Evolutionary conservation across 2,797 vertebrate species (phyloP).

Genomic region (Sardinella longiceps): DNA sequence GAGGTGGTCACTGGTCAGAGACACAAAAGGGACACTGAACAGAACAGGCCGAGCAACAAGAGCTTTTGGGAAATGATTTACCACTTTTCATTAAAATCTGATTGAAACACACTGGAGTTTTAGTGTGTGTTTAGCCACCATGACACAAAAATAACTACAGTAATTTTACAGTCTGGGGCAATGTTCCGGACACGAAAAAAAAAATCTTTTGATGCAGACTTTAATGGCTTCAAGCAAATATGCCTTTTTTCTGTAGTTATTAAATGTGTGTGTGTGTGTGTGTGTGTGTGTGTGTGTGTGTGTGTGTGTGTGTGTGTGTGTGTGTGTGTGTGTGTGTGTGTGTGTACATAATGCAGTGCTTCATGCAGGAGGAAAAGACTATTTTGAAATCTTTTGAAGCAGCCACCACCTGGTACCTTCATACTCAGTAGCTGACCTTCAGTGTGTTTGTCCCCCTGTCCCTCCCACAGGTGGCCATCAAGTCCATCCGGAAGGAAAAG

Average conservation of each 20-base stretch:
- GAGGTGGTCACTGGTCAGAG: not conserved
- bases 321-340: too few species aligned
- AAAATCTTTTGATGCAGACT: conserved; percentile 2
- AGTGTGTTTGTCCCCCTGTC: not conserved
- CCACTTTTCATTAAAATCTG: conserved; percentile 3
- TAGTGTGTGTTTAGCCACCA: not conserved
- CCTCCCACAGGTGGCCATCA: conserved; percentile 83
- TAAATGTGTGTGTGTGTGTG: not conserved
- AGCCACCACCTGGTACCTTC: not conserved
- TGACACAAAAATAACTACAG: not conserved
- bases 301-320: not conserved
- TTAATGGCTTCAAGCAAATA: not conserved
- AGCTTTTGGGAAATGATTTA: not conserved
- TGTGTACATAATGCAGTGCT: not conserved
- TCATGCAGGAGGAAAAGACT: not conserved
- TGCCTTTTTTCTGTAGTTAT: not conserved
- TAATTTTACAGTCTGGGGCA: not conserved
- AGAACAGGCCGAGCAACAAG: not conserved
- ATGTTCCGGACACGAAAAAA: not conserved
- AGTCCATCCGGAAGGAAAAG: conserved; percentile 91
- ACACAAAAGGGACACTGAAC: not conserved
- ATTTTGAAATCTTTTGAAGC: not conserved
- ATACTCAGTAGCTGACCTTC: not conserved
- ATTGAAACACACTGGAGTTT: conserved; percentile 5
- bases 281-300: too few species aligned